Evolutionary conservation across 2,113 vertebrate genomes (phyloP).

Genomic region (Panurus biarmicus): DNA sequence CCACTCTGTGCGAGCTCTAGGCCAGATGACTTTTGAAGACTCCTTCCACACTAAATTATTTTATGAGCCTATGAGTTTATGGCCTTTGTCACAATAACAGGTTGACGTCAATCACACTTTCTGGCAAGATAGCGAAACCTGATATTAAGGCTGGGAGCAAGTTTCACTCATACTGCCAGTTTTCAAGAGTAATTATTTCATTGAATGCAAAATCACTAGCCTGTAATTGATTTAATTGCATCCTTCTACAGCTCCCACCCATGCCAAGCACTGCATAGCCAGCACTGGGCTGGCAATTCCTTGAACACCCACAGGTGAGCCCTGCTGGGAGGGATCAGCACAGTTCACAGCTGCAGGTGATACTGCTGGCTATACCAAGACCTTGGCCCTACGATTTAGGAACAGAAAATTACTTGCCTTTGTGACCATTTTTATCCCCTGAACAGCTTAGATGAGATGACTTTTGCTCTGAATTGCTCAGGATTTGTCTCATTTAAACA

Average conservation of each 20-base stretch:
- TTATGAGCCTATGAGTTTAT: background rate
- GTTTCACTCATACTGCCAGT: background rate
- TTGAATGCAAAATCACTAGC: slow-evolving; percentile 1
- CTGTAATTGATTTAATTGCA: slow-evolving; percentile 32
- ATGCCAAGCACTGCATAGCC: background rate
- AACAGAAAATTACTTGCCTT: background rate
- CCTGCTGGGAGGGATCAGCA: background rate
- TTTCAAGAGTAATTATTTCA: slow-evolving; percentile 26
- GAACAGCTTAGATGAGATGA: background rate
- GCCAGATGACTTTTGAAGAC: background rate
- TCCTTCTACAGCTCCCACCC: background rate
- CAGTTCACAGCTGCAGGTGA: background rate
- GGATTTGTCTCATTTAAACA: background rate
- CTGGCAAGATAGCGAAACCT: background rate
- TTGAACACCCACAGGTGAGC: background rate
- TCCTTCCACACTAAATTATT: background rate
- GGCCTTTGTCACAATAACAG: background rate
- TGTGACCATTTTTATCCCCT: background rate
- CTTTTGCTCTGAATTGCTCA: background rate
- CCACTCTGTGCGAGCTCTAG: background rate
- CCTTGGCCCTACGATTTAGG: background rate
- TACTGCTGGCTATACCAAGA: background rate
- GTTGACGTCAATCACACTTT: background rate
- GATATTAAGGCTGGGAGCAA: background rate
- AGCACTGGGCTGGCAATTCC: background rate